Conservation (phyloP, 2,113 vertebrate genomes). For the Misgurnus anguillicaudatus region DNA sequence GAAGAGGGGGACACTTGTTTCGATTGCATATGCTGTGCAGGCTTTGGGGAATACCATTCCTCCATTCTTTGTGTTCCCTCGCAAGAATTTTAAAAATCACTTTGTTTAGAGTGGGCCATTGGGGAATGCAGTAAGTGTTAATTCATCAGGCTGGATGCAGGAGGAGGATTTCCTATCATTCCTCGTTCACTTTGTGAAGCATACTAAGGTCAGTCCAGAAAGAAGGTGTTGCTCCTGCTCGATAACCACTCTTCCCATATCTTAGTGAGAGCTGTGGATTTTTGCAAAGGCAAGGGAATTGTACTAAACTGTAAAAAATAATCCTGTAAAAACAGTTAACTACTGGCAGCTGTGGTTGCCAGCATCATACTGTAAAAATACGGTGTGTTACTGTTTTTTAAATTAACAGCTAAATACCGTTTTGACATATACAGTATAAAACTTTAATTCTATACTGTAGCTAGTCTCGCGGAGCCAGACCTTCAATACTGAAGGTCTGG, state of each 20-base stretch:
- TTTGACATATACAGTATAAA: too few relatives aligned
- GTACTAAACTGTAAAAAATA: too few relatives aligned
- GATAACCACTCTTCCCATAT: conserved; percentile 39
- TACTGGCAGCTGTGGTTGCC: too few relatives aligned
- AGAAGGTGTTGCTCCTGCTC: conserved; percentile 25
- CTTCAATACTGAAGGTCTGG: too few relatives aligned
- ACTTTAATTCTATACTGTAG: too few relatives aligned
- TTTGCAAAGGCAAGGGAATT: conserved; percentile 36
- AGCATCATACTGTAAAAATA: too few relatives aligned
- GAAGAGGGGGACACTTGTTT: conserved; percentile 15
- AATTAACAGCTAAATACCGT: too few relatives aligned
- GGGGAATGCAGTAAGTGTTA: conserved; percentile 25
- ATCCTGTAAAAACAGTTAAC: too few relatives aligned
- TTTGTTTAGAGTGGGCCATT: conserved; percentile 14
- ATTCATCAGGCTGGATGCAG: conserved; percentile 45
- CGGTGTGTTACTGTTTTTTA: too few relatives aligned
- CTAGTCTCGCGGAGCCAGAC: too few relatives aligned
- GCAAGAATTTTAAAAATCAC: not conserved
- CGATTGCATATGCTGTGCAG: conserved; percentile 29
- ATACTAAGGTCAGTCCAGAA: conserved; percentile 36
- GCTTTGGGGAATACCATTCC: conserved; percentile 38
- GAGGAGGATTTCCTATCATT: conserved; percentile 36
- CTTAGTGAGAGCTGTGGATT: conserved; percentile 24
- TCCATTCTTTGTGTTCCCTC: conserved; percentile 41
- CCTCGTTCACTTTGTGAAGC: conserved; percentile 36